phyloP scores from a whole-genome alignment of 2,888 invertebrate species.

The Apamea sordens region DNA sequence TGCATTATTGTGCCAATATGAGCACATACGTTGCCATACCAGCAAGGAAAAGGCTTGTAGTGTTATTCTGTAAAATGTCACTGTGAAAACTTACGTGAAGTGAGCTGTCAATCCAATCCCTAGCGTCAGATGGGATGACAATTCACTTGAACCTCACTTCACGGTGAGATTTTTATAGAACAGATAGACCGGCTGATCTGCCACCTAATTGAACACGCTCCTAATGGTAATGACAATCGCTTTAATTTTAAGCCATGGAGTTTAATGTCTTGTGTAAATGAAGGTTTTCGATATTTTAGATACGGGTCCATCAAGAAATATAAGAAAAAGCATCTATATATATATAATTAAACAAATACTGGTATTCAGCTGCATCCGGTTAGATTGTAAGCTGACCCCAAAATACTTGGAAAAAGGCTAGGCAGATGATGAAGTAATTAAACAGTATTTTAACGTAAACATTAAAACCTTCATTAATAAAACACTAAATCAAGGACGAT shows the following conservation, averaged over 20 bases:
- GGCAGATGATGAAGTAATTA: background rate
- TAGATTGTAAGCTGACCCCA: too few relatives aligned
- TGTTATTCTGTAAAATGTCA: background rate
- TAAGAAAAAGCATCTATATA: background rate
- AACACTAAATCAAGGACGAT: constrained; percentile 25
- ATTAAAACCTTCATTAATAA: constrained; percentile 8
- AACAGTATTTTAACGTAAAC: constrained; percentile 20
- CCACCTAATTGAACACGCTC: background rate
- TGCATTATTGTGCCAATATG: constrained; percentile 3
- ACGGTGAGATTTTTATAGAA: background rate
- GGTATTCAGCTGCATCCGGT: too few relatives aligned
- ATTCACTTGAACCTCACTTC: background rate
- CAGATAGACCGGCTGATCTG: background rate
- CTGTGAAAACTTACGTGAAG: background rate
- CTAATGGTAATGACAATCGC: background rate
- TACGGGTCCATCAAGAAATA: background rate
- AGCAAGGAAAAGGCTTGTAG: background rate
- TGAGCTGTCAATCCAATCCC: background rate
- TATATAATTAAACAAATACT: too few relatives aligned
- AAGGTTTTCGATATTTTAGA: background rate
- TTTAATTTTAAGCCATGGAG: background rate
- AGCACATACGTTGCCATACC: background rate
- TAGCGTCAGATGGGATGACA: background rate
- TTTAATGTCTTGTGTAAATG: background rate
- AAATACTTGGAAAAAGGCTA: too few relatives aligned